Evolutionary conservation across 2,113 vertebrate genomes (phyloP).

Genomic region (Rhinolophus ferrumequinum): DNA sequence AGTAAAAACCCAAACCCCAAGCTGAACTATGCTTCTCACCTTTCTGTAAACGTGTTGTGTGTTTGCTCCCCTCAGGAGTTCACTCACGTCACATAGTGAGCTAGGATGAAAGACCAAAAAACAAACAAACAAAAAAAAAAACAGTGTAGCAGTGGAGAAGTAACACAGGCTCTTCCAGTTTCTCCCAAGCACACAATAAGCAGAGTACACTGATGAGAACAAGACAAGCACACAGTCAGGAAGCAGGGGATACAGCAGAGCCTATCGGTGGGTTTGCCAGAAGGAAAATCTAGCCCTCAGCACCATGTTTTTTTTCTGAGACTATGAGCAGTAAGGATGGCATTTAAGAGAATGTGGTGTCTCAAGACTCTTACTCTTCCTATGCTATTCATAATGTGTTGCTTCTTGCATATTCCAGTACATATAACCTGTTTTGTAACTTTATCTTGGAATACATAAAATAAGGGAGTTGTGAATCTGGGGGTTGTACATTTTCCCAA

Average conservation of each 20-base stretch:
- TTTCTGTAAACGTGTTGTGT: neutral
- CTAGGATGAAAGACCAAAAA: neutral
- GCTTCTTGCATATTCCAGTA: neutral
- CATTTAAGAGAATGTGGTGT: neutral
- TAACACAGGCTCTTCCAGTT: neutral
- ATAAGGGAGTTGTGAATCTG: neutral
- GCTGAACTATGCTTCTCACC: neutral
- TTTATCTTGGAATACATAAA: neutral
- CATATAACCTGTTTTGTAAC: neutral
- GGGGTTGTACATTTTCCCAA: neutral
- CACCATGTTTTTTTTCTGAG: neutral
- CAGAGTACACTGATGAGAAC: neutral
- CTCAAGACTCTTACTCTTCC: neutral
- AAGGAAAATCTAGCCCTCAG: neutral
- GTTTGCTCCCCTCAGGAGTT: neutral
- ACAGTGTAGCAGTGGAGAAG: neutral
- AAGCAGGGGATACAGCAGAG: neutral
- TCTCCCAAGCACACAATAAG: neutral
- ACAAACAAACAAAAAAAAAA: too few species aligned
- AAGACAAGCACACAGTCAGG: fast-evolving
- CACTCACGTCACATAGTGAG: neutral
- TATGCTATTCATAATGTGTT: neutral
- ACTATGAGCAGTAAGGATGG: neutral
- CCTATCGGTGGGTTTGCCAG: fast-evolving
- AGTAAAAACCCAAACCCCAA: neutral